These are phyloP conservation scores for Drosophila setifemur DNA, from an alignment of 1,140 invertebrate species.

Conservation along the genomic window DNA sequence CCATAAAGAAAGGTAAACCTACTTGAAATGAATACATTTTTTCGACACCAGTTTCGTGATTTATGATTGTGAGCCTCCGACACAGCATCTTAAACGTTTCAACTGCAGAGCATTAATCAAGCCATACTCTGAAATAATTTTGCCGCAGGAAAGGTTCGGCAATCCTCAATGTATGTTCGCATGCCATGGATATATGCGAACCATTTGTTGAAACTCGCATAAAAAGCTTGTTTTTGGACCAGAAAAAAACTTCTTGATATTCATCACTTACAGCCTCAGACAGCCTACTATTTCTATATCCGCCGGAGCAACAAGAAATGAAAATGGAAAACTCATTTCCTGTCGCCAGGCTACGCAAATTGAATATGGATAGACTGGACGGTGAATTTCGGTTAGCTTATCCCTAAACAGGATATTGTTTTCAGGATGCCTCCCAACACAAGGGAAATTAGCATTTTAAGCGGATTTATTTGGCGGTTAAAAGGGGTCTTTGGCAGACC, in stretches of 20 bases:
- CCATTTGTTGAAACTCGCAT: slow-evolving; percentile 55
- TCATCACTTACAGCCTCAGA: slow-evolving; percentile 3
- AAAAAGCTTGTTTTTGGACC: slow-evolving; percentile 18
- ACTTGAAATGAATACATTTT: slow-evolving; percentile 47
- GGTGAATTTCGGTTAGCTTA: slow-evolving; percentile 36
- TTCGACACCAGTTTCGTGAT: slow-evolving; percentile 35
- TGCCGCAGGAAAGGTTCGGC: neutral
- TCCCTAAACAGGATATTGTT: slow-evolving; percentile 66
- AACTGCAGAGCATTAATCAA: slow-evolving; percentile 44
- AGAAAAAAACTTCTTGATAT: slow-evolving; percentile 13
- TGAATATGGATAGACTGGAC: slow-evolving; percentile 23
- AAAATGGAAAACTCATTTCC: slow-evolving; percentile 60
- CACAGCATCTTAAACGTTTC: neutral
- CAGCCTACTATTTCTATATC: neutral
- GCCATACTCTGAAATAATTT: slow-evolving; percentile 8
- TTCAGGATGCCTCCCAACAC: slow-evolving; percentile 12
- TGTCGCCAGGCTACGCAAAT: slow-evolving; percentile 42
- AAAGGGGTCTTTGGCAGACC: slow-evolving; percentile 12
- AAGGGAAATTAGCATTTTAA: slow-evolving; percentile 65
- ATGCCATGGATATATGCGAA: slow-evolving; percentile 16
- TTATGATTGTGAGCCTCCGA: slow-evolving; percentile 17
- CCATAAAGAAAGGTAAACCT: neutral
- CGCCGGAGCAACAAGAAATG: slow-evolving; percentile 2
- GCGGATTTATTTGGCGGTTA: slow-evolving; percentile 30
- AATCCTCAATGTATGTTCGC: neutral